phyloP scores from a whole-genome alignment of 1,140 invertebrate species.

The Coelopa frigida region DNA sequence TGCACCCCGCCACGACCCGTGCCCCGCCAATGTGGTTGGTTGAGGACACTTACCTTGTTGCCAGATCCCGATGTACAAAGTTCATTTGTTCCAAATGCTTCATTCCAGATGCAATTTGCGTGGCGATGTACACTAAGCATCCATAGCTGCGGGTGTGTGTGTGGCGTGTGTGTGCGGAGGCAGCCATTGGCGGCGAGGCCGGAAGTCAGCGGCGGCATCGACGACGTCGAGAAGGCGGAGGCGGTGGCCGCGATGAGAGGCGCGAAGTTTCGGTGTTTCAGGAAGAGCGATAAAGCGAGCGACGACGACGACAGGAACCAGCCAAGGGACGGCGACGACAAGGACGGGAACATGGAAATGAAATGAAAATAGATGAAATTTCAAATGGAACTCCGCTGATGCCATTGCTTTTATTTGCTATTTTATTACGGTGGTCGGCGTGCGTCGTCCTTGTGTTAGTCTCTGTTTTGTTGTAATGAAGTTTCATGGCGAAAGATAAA shows the following conservation, averaged over 20 bases:
- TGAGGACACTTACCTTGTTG: constrained; percentile 55
- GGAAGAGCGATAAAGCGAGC: neutral
- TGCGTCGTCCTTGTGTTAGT: too few species aligned
- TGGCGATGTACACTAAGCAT: constrained; percentile 65
- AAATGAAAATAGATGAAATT: constrained; percentile 41
- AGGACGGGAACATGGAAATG: constrained; percentile 33
- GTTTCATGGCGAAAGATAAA: too few species aligned
- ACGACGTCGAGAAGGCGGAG: constrained; percentile 41
- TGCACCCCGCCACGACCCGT: too few species aligned
- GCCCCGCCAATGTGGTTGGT: too few species aligned
- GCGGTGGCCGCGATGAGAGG: constrained; percentile 19
- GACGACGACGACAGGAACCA: neutral
- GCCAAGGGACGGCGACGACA: constrained; percentile 13
- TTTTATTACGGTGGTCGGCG: too few species aligned
- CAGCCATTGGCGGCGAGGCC: too few species aligned
- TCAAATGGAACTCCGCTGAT: too few species aligned
- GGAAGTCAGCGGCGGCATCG: constrained; percentile 8
- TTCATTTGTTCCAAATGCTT: constrained; percentile 75
- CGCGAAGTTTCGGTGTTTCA: neutral
- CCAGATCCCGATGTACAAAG: constrained; percentile 73
- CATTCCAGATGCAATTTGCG: constrained; percentile 78
- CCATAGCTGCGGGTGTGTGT: constrained; percentile 51
- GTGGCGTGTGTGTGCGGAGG: too few species aligned
- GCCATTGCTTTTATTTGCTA: too few species aligned
- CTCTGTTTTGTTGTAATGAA: too few species aligned